A percentile compares a stretch with the other conserved stretches of the same genome.
These are phyloP conservation scores for Cataglyphis cursor DNA, from an alignment of 2,888 invertebrate species.

Conservation along the genomic window DNA sequence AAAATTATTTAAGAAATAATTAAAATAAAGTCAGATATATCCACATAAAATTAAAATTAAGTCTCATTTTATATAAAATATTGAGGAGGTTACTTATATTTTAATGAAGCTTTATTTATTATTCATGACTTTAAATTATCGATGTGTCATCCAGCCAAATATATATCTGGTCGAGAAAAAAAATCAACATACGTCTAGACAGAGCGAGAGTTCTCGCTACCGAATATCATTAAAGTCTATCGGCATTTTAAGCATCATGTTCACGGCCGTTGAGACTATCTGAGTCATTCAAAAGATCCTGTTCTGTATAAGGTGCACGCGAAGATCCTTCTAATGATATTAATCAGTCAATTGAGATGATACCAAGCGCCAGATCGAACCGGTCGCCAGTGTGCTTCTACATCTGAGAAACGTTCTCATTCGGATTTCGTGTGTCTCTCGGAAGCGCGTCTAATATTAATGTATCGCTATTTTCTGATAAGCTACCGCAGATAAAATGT, in stretches of 20 bases:
- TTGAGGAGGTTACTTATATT: slow-evolving; percentile 5
- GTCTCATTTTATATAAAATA: background rate
- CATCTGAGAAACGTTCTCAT: slow-evolving; percentile 39
- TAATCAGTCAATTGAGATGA: slow-evolving; percentile 81
- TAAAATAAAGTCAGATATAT: background rate
- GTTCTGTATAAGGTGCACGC: slow-evolving; percentile 61
- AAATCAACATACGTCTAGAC: slow-evolving; percentile 56
- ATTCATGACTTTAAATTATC: slow-evolving; percentile 8
- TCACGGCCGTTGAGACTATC: slow-evolving; percentile 68
- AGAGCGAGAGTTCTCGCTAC: slow-evolving; percentile 77
- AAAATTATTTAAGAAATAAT: background rate
- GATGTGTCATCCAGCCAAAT: slow-evolving; percentile 4
- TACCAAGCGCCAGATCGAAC: slow-evolving; percentile 72
- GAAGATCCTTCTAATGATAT: slow-evolving; percentile 77
- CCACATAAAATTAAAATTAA: slow-evolving; percentile 12
- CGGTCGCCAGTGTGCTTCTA: slow-evolving; percentile 72
- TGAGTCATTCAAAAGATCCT: slow-evolving; percentile 75
- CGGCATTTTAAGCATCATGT: slow-evolving; percentile 79
- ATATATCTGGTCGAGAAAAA: slow-evolving; percentile 30
- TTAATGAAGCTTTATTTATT: background rate
- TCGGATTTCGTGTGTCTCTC: slow-evolving; percentile 26
- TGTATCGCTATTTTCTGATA: slow-evolving; percentile 50
- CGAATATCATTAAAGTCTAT: slow-evolving; percentile 81
- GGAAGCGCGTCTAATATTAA: slow-evolving; percentile 52
- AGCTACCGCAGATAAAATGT: slow-evolving; percentile 55